These are phyloP conservation scores for Amphipoea oculea DNA, from an alignment of 2,888 invertebrate genomes.

Conservation along the genomic window DNA sequence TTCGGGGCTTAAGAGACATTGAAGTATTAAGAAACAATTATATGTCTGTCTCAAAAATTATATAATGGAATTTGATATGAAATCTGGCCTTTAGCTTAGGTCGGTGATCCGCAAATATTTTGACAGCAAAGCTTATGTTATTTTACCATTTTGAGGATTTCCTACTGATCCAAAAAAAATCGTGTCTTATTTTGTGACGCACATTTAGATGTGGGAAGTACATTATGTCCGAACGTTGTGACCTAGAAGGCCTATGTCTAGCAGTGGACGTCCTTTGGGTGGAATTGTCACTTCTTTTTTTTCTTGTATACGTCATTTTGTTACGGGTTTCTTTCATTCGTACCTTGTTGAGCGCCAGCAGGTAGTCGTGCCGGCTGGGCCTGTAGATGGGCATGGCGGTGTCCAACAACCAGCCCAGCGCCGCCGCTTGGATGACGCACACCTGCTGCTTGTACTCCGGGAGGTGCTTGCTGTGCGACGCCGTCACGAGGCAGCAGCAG, in stretches of 20 bases:
- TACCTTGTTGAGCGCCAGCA: slow-evolving; percentile 94
- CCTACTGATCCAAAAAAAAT: neutral
- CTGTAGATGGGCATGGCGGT: slow-evolving; percentile 94
- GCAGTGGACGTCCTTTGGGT: too few relatives aligned
- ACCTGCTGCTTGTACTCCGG: slow-evolving; percentile 84
- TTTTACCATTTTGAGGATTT: neutral
- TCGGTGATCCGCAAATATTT: neutral
- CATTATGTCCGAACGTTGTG: neutral
- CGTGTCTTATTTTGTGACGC: neutral
- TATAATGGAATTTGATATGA: neutral
- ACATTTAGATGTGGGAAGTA: neutral
- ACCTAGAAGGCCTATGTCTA: neutral
- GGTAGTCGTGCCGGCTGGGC: slow-evolving; percentile 93
- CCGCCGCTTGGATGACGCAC: slow-evolving; percentile 94
- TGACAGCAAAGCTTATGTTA: neutral
- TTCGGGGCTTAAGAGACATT: neutral
- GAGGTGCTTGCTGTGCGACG: slow-evolving; percentile 89
- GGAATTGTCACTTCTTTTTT: too few relatives aligned
- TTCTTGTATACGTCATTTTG: neutral
- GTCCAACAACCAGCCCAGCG: slow-evolving; percentile 97
- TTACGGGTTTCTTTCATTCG: neutral
- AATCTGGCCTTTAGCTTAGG: neutral
- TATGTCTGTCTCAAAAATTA: neutral
- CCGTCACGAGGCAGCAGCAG: slow-evolving; percentile 95
- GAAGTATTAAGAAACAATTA: neutral